Percentiles rank a stretch among this genome's conserved stretches.
Evolutionary conservation across 2,888 invertebrate genomes (phyloP).

Genomic region (Ellobium chinense): DNA sequence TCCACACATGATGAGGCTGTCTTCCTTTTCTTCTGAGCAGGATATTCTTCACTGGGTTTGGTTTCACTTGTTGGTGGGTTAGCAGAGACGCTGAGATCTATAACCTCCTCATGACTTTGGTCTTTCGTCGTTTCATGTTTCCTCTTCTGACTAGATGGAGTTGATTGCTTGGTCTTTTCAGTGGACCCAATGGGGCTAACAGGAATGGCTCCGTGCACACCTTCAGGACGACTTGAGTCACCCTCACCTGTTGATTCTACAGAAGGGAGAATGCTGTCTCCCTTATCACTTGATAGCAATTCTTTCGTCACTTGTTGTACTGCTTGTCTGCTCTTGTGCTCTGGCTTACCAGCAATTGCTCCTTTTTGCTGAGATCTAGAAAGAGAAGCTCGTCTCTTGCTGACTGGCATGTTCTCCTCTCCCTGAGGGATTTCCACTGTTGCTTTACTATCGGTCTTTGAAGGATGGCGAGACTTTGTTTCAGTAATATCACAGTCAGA

Average conservation of each 20-base stretch:
- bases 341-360: not conserved
- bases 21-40: not conserved
- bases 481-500: constrained; percentile 21
- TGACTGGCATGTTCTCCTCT: constrained; percentile 18
- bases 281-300: not conserved
- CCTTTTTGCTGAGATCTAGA: constrained; percentile 21
- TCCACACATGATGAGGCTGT: not conserved
- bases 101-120: not conserved
- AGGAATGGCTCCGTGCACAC: not conserved
- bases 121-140: not conserved
- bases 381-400: constrained; percentile 18
- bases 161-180: not conserved
- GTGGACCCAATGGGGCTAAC: not conserved
- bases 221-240: not conserved
- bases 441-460: constrained; percentile 4
- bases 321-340: not conserved
- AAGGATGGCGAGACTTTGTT: constrained; percentile 6
- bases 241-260: not conserved
- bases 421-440: not conserved
- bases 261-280: no score
- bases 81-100: not conserved
- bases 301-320: not conserved
- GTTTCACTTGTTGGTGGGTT: not conserved
- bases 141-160: not conserved
- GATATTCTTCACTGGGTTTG: not conserved